phyloP scores from a whole-genome alignment of 1,140 invertebrate species.

The Brachionus angularis region DNA sequence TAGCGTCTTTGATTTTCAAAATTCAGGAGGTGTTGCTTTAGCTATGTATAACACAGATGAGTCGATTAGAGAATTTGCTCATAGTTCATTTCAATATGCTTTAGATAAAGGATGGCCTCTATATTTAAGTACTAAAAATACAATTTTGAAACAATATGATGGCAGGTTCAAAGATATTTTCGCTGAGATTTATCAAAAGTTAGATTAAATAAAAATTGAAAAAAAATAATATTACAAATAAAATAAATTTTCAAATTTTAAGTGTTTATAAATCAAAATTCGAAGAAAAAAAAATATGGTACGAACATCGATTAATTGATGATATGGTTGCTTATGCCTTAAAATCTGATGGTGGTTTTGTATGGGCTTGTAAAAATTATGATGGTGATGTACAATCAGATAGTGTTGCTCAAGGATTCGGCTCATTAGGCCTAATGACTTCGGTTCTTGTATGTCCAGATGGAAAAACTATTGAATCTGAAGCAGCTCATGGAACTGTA shows the following conservation, averaged over 20 bases:
- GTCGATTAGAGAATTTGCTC: conserved; percentile 82
- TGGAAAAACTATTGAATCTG: conserved; percentile 59
- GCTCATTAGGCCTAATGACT: conserved; percentile 59
- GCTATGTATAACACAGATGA: conserved; percentile 97
- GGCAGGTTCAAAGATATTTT: conserved; percentile 99
- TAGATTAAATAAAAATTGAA: too few species aligned
- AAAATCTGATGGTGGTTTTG: conserved; percentile 95
- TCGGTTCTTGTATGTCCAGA: conserved; percentile 59
- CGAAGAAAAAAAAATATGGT: conserved; percentile 86
- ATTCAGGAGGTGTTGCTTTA: conserved; percentile 69
- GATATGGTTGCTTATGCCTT: conserved; percentile 98
- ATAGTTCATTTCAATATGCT: conserved; percentile 88
- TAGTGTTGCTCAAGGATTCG: conserved; percentile 83
- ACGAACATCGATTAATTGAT: conserved; percentile 97
- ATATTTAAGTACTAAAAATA: conserved; percentile 97
- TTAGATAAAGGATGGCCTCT: conserved; percentile 79
- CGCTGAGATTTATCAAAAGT: conserved; percentile 89
- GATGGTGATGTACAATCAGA: conserved; percentile 98
- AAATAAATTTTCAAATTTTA: conserved; percentile 45
- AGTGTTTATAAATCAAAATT: conserved; percentile 79
- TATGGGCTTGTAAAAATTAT: conserved; percentile 99
- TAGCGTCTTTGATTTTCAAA: conserved; percentile 71
- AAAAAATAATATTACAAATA: neutral
- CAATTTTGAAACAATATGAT: conserved; percentile 96
- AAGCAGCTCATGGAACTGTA: conserved; percentile 60